Conservation (phyloP, 2,797 vertebrate species). For the Muscicapa comitata region DNA sequence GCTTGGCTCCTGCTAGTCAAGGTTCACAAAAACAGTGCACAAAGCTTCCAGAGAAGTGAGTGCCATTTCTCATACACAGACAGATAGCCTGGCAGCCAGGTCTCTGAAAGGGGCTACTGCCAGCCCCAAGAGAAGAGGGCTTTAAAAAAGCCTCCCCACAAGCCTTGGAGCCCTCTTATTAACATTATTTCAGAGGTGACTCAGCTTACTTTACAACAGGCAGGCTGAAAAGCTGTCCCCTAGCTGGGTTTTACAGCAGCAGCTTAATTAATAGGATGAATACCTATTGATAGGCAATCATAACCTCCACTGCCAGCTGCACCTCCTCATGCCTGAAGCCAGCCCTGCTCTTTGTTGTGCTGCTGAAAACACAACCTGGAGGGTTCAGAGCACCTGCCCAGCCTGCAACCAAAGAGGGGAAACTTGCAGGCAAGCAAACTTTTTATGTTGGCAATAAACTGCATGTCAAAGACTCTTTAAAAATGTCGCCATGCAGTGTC, state of each 20-base stretch:
- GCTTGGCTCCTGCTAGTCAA: neutral
- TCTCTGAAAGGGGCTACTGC: neutral
- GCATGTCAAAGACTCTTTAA: neutral
- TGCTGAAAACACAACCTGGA: neutral
- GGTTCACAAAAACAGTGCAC: neutral
- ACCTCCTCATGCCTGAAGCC: neutral
- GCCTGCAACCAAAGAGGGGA: neutral
- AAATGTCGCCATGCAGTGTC: neutral
- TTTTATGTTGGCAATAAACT: neutral
- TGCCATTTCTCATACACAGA: neutral
- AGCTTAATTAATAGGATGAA: neutral
- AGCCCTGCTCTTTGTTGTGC: neutral
- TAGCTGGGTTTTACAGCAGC: neutral
- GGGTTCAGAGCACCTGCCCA: neutral
- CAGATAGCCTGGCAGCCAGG: fast-evolving
- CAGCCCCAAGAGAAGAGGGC: neutral
- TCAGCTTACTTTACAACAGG: neutral
- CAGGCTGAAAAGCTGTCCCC: neutral
- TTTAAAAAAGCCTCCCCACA: neutral
- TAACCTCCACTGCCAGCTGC: neutral
- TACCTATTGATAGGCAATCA: neutral
- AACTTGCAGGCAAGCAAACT: neutral
- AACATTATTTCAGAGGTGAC: neutral
- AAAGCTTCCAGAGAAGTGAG: neutral
- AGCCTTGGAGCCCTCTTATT: neutral